Conservation (phyloP, 2,888 invertebrate species). For the Elmis aenea region DNA sequence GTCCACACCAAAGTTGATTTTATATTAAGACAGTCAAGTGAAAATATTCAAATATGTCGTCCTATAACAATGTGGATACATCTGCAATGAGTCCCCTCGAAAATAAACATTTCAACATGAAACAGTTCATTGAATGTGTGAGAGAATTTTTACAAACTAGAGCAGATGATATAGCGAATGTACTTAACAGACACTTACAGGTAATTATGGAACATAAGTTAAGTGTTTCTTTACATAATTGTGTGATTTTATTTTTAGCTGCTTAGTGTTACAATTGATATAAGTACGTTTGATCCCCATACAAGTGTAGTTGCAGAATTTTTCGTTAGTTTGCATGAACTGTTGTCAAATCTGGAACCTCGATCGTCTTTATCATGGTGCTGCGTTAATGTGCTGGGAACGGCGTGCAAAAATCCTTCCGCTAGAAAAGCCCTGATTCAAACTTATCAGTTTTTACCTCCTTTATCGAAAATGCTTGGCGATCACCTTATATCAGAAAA, state of each 20-base stretch:
- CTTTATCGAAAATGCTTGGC: constrained; percentile 56
- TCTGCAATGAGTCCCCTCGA: no score
- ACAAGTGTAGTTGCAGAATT: constrained; percentile 60
- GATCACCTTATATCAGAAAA: constrained; percentile 60
- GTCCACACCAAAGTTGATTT: no score
- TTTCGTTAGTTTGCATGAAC: constrained; percentile 61
- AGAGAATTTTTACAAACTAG: constrained; percentile 52
- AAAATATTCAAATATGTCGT: no score
- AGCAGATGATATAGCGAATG: constrained; percentile 50
- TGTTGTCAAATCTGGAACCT: constrained; percentile 55
- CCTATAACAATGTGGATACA: no score
- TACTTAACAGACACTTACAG: constrained; percentile 51
- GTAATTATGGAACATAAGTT: constrained; percentile 15
- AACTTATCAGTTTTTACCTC: constrained; percentile 66
- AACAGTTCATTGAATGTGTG: constrained; percentile 52
- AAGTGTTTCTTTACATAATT: background rate
- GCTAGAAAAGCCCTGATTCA: constrained; percentile 61
- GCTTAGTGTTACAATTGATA: constrained; percentile 59
- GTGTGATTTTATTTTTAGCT: constrained; percentile 47
- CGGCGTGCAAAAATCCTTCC: constrained; percentile 57
- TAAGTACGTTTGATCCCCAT: constrained; percentile 63
- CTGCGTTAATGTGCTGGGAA: constrained; percentile 59
- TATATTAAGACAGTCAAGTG: no score
- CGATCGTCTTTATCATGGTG: constrained; percentile 60
- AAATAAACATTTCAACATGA: constrained; percentile 41